A percentile compares a stretch with the other conserved stretches of the same genome.
Evolutionary conservation across 2,113 vertebrate genomes (phyloP).

Genomic region (Mormoops blainvillei): DNA sequence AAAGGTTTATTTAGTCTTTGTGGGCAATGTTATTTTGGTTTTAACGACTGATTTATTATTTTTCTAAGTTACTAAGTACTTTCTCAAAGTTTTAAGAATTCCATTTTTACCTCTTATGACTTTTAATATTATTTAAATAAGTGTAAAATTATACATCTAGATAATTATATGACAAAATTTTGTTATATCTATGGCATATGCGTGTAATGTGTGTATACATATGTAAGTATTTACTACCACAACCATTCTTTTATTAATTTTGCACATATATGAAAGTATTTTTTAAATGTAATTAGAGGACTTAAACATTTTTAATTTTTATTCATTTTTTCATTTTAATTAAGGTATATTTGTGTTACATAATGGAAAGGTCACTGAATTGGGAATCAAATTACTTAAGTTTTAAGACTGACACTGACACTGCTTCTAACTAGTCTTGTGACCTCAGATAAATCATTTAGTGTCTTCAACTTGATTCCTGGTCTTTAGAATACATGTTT

Average conservation of each 20-base stretch:
- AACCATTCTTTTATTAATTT: background rate
- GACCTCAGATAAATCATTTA: background rate
- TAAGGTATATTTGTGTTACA: background rate
- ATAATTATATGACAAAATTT: background rate
- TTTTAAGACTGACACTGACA: background rate
- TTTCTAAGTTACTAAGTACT: conserved; percentile 1
- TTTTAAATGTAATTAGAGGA: background rate
- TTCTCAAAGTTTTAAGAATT: conserved; percentile 34
- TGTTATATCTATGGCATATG: background rate
- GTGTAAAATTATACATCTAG: background rate
- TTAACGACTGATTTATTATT: conserved; percentile 4
- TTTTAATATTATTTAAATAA: conserved; percentile 20
- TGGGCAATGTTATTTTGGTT: background rate
- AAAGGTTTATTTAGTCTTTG: conserved; percentile 36
- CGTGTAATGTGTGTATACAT: background rate
- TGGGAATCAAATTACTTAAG: conserved; percentile 9
- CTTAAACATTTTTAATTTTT: conserved; percentile 28
- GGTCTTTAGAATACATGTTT: conserved; percentile 21
- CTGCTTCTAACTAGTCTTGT: background rate
- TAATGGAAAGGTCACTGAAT: conserved; percentile 33
- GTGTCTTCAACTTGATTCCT: conserved; percentile 20
- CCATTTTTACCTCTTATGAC: background rate
- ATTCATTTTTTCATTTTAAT: conserved; percentile 38
- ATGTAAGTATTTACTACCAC: background rate
- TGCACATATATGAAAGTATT: background rate